phyloP scores from a whole-genome alignment of 2,113 vertebrate genomes.

The Parus major region DNA sequence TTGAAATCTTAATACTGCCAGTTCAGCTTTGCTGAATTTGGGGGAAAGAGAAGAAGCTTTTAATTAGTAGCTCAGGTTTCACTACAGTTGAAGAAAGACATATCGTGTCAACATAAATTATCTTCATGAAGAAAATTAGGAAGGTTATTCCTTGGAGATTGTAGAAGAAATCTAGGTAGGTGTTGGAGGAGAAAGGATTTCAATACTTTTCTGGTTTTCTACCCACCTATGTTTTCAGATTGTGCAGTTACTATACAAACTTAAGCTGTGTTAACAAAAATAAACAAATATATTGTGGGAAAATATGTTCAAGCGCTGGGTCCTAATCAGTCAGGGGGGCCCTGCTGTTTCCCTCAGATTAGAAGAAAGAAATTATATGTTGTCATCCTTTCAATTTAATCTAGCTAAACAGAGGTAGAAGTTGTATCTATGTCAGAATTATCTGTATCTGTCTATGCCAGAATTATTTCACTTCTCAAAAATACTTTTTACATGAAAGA shows the following conservation, averaged over 20 bases:
- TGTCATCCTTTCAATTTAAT: background rate
- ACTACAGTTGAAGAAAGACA: background rate
- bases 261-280: background rate
- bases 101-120: background rate
- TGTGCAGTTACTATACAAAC: background rate
- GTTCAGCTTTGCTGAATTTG: constrained; percentile 1
- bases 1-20: background rate
- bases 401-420: background rate
- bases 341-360: background rate
- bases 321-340: background rate
- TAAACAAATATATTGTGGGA: background rate
- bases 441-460: too few species aligned
- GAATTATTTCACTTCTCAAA: background rate
- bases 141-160: background rate
- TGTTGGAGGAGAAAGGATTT: background rate
- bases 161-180: background rate
- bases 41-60: background rate
- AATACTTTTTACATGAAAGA: background rate
- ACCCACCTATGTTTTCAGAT: background rate
- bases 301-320: background rate
- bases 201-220: background rate
- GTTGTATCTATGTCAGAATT: background rate
- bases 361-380: background rate
- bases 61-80: background rate
- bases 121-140: background rate